Base-by-base conservation (phyloP, 2,888 invertebrate species). In the Melanophora roralis region DNA sequence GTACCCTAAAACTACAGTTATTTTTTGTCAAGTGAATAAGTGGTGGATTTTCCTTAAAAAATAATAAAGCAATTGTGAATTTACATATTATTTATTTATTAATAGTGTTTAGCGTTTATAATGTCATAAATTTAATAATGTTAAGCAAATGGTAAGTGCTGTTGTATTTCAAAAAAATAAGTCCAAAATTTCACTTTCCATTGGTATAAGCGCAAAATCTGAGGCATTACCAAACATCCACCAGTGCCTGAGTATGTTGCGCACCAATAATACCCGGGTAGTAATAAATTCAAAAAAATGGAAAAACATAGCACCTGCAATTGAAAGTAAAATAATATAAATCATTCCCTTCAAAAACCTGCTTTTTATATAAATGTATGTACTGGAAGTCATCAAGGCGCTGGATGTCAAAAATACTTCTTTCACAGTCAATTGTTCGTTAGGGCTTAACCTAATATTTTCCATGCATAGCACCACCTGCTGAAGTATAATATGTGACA, bases 171-270 rank as follows among this genome's bases (percentile, higher is more conserved):
- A 76, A 40, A 14, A 6, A 64, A 87, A 87, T n/a, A 87, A 79
- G 43, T 88, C 86, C 32, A 86, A 85, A 32, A 85, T 57, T 23
- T 88, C 88, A 69, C 85, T 87, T 12, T 88, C 86, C 19, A 84
- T 64, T 62, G 88, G 86, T 12, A 86, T 83, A 3, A 85, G 53
- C 2, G 84, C 77, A 71, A 84, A 85, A 75, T 89, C 84, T n/a
- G 85, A 85, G 14, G 86, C 85, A 69, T 86, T 88, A 59, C 89
- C 89, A 69, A 89, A 89, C 82, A 86, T 84, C 89, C 89, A 89
- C 89, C 89, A 89, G 76, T 89, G 89, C 1, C 85, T 83, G 36
- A 89, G 47, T 34, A 89, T 86, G 38, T 85, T 88, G 19, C 86
- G 86, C 12, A 89, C 86, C 1, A 85, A 69, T 21, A 89, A 72